Evolutionary conservation across 2,888 invertebrate species (phyloP).

Genomic region (Imbricaverruca yamaguchii): DNA sequence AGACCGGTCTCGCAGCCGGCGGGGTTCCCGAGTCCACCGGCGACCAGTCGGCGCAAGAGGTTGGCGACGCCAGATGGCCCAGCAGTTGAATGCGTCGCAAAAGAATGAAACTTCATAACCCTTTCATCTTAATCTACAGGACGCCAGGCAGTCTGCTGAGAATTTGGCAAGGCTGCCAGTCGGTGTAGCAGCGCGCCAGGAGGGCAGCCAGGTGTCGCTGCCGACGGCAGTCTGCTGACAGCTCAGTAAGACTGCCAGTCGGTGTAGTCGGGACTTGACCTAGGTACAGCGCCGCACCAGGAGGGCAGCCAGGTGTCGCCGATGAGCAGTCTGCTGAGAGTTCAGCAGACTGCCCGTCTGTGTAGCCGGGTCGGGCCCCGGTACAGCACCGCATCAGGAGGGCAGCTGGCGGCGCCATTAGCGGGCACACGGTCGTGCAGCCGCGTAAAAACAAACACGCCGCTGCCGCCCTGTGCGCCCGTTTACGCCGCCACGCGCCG

Average conservation of each 20-base stretch:
- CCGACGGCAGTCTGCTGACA: neutral
- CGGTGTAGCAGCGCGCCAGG: neutral
- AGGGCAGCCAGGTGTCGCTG: neutral
- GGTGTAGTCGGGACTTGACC: too few species aligned
- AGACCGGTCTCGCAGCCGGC: too few species aligned
- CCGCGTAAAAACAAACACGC: neutral
- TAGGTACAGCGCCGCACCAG: neutral
- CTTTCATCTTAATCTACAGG: too few species aligned
- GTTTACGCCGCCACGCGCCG: neutral
- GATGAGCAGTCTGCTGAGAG: neutral
- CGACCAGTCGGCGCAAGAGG: too few species aligned
- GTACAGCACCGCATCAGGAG: neutral
- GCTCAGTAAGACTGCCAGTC: too few species aligned
- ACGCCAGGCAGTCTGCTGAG: too few species aligned
- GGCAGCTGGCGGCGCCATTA: neutral
- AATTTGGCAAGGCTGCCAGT: too few species aligned
- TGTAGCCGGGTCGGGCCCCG: neutral
- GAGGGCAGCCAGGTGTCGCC: neutral
- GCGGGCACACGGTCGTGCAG: neutral
- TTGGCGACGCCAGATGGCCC: too few species aligned
- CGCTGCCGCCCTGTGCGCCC: neutral
- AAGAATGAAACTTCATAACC: too few species aligned
- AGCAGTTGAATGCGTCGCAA: too few species aligned
- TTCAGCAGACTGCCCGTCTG: neutral
- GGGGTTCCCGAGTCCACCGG: too few species aligned